Evolutionary conservation across 2,797 vertebrate genomes (phyloP), one percentile per base, ranked within the genome.

Genomic region (Craterocephalus amniculus): DNA sequence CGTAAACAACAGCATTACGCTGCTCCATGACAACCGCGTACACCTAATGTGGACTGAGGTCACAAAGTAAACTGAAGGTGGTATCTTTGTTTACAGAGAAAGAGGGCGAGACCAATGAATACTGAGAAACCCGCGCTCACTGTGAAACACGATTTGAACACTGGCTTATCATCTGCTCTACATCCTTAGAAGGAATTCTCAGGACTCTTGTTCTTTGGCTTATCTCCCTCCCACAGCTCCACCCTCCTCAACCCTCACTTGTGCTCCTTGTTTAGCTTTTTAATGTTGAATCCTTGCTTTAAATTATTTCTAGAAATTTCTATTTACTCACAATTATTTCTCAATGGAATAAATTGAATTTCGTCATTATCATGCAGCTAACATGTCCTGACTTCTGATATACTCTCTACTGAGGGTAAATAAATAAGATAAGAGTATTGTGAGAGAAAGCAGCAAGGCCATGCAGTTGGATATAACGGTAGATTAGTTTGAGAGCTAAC

Each of bases 11-110:
- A 85, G 5, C 55, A 6, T 3, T 14, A 61, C 2, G 26, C 51
- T 56, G 57, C 63, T 4, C 79, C 81, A 78, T 87, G 67, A 80
- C 68, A 88, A 90, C 87, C 4, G 48, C 56, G 70, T 80, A 63
- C 64, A 40, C 34, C 12, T 9, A 63, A 54, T 67, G 74, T 54
- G 79, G 77, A 22, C 70, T 36, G 27, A 49, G n/a, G 70, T 78
- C 76, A 72, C 70, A 65, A 64, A 69, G 56, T 51, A 81, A 80
- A 87, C 60, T 27, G 34, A 24, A 59, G 52, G 52, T 61, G 7
- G 18, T 6, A 7, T 3, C 4, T 43, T 62, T 69, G 57, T 74
- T 63, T 63, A 43, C 57, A 48, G 12, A 61, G 52, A 68, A 57
- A 32, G 8, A 32, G 24, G 2, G 29, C 1, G 3, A 63, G 2